phyloP scores from a whole-genome alignment of 2,113 vertebrate genomes.

The Nesogale talazaci region DNA sequence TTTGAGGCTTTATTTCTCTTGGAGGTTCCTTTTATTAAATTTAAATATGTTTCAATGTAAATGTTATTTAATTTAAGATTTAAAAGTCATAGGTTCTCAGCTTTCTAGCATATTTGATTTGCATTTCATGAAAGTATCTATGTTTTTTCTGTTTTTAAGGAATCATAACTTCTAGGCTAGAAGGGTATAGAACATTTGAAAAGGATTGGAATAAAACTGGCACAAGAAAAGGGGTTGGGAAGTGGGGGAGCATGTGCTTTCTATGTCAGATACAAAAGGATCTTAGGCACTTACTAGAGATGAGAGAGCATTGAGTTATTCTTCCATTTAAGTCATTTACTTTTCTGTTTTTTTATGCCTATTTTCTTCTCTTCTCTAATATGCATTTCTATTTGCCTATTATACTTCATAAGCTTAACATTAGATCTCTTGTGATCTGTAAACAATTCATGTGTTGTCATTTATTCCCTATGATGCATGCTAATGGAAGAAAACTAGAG shows the following conservation, averaged over 20 bases:
- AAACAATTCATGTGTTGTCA: background rate
- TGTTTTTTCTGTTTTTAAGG: conserved; percentile 48
- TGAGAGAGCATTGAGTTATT: conserved; percentile 12
- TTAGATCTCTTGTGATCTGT: background rate
- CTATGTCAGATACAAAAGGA: background rate
- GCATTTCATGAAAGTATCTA: conserved; percentile 1
- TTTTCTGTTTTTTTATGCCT: conserved; percentile 3
- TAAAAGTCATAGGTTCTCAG: background rate
- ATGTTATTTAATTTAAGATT: background rate
- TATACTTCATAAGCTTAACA: conserved; percentile 2
- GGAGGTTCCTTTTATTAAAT: conserved; percentile 24
- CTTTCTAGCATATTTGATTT: conserved; percentile 47
- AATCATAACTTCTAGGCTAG: background rate
- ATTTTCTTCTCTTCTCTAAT: conserved; percentile 25
- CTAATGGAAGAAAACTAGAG: background rate
- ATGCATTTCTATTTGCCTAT: background rate
- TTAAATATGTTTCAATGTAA: conserved; percentile 18
- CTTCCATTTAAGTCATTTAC: background rate
- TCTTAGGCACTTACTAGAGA: conserved; percentile 1
- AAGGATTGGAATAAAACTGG: conserved; percentile 7
- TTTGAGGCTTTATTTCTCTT: conserved; percentile 58
- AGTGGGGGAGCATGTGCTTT: background rate
- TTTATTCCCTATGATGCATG: background rate
- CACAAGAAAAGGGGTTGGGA: background rate
- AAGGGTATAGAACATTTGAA: background rate